A percentile compares a stretch with the other conserved stretches of the same genome.
These are phyloP conservation scores for Amphiprion ocellaris DNA, from an alignment of 2,113 vertebrate genomes.

Conservation along the genomic window DNA sequence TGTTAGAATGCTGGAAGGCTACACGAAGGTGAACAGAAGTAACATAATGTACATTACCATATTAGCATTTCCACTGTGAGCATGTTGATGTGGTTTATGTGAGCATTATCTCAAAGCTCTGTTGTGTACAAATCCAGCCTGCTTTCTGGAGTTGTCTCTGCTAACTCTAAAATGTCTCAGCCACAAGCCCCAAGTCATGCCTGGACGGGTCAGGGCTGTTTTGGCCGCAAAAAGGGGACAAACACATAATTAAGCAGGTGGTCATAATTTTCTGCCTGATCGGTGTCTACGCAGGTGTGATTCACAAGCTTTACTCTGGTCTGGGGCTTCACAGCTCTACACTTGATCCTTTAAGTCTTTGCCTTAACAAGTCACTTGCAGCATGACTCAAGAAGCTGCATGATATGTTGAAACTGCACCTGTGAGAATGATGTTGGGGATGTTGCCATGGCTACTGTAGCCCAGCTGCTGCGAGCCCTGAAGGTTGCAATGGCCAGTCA, in stretches of 20 bases:
- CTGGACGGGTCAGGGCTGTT: too few species aligned
- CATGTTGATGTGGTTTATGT: not conserved
- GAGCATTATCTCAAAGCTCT: not conserved
- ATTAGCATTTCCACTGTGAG: too few species aligned
- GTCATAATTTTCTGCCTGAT: too few species aligned
- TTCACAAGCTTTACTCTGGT: slow-evolving; percentile 1
- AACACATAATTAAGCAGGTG: too few species aligned
- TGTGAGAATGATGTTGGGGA: slow-evolving; percentile 99
- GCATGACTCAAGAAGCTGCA: slow-evolving; percentile 1
- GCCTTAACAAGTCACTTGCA: slow-evolving; percentile 15
- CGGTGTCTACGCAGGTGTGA: not conserved
- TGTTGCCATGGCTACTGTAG: slow-evolving; percentile 93
- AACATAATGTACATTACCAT: not conserved
- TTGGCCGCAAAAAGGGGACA: too few species aligned
- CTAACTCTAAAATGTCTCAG: too few species aligned
- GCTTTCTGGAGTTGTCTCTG: too few species aligned
- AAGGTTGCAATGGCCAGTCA: slow-evolving; percentile 89
- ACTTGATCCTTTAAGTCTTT: not conserved
- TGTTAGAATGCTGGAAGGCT: too few species aligned
- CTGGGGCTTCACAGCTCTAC: not conserved
- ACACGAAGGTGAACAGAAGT: too few species aligned
- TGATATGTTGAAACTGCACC: slow-evolving; percentile 83
- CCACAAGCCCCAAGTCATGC: too few species aligned
- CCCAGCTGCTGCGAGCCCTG: slow-evolving; percentile 90
- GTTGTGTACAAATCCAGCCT: not conserved